Evolutionary conservation across 2,888 invertebrate genomes (phyloP).

Genomic region (Lepas anatifera): DNA sequence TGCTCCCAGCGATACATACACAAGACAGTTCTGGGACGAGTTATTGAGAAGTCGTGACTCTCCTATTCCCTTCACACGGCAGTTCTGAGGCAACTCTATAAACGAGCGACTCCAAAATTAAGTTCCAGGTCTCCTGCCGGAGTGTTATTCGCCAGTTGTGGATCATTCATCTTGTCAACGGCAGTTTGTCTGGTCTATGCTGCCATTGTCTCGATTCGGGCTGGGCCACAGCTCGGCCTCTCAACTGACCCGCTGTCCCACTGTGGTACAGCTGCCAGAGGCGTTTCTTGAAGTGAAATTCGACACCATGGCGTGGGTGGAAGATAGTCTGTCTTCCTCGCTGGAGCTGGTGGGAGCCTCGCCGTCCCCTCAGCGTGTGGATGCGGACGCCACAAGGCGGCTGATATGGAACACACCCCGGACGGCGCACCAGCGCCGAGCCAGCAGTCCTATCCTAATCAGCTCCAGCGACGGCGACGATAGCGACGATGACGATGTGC

Average conservation of each 20-base stretch:
- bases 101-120: too few relatives aligned
- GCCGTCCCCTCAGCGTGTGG: not conserved
- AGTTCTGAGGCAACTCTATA: too few relatives aligned
- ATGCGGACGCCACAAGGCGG: constrained; percentile 16
- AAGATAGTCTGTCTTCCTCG: not conserved
- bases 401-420: constrained; percentile 1
- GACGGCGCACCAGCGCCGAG: not conserved
- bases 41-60: too few relatives aligned
- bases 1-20: too few relatives aligned
- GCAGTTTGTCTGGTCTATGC: too few relatives aligned
- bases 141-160: too few relatives aligned
- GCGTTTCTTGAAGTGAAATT: constrained; percentile 20
- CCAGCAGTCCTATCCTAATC: not conserved
- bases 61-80: too few relatives aligned
- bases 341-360: not conserved
- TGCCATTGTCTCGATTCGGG: too few relatives aligned
- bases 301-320: not conserved
- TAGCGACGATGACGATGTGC: not conserved
- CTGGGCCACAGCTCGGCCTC: too few relatives aligned
- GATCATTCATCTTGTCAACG: too few relatives aligned
- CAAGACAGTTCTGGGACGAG: too few relatives aligned
- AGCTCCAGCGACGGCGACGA: not conserved
- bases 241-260: constrained; percentile 2
- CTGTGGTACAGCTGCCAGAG: constrained; percentile 14
- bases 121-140: too few relatives aligned